These are phyloP conservation scores for Coptotermes formosanus DNA, from an alignment of 1,140 invertebrate genomes.

Conservation along the genomic window DNA sequence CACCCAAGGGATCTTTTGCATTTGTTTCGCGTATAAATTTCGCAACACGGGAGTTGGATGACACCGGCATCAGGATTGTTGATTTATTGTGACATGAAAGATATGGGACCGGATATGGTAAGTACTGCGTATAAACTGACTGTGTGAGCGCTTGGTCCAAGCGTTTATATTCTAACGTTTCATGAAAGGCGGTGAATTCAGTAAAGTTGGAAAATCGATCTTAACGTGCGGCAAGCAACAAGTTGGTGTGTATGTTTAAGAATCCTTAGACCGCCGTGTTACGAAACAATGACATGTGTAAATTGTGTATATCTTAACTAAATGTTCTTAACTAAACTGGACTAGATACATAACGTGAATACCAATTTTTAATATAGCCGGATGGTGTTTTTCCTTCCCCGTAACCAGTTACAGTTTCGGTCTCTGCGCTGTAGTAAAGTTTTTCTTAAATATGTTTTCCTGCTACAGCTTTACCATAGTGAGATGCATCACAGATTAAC, in stretches of 20 bases:
- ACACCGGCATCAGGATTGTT: constrained; percentile 13
- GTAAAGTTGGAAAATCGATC: background rate
- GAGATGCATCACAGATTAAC: too few species aligned
- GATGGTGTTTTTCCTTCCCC: too few species aligned
- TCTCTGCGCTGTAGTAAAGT: too few species aligned
- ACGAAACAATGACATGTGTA: background rate
- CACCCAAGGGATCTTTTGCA: background rate
- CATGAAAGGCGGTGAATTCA: background rate
- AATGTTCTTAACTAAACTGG: too few species aligned
- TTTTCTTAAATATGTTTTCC: too few species aligned
- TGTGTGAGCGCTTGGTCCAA: background rate
- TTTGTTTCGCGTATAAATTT: background rate
- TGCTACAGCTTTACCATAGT: too few species aligned
- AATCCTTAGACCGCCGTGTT: background rate
- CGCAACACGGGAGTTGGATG: background rate
- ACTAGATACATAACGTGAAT: too few species aligned
- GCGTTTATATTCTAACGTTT: background rate
- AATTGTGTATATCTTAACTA: too few species aligned
- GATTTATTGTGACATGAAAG: constrained; percentile 15
- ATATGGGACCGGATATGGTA: constrained; percentile 18
- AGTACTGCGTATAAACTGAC: background rate
- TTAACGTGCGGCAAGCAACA: background rate
- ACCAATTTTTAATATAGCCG: too few species aligned
- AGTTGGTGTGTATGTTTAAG: background rate
- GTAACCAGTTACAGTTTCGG: too few species aligned